Evolutionary conservation across 1,140 invertebrate species (phyloP).

Genomic region (Ceratosolen fusciceps): DNA sequence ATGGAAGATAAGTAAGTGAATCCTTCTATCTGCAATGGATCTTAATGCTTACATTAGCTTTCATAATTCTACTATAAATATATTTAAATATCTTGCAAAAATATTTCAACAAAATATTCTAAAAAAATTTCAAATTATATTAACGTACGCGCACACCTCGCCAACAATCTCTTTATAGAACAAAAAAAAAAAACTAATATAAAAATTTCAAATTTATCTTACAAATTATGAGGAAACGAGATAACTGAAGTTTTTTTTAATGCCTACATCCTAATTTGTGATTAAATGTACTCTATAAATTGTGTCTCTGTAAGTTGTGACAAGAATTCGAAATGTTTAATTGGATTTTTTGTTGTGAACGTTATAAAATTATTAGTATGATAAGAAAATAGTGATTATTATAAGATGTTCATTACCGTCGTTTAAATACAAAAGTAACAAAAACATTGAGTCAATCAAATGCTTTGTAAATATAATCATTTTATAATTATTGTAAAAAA

Average conservation of each 20-base stretch:
- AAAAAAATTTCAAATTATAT: slow-evolving; percentile 24
- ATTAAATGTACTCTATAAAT: neutral
- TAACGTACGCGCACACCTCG: neutral
- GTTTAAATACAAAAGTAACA: neutral
- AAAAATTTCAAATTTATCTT: neutral
- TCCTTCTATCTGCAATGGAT: neutral
- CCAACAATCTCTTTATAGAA: slow-evolving; percentile 1
- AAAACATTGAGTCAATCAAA: neutral
- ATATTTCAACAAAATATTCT: slow-evolving; percentile 33
- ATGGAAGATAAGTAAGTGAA: no score
- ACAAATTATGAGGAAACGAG: no score
- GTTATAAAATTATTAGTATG: slow-evolving; percentile 31
- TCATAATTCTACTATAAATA: no score
- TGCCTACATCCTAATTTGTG: neutral
- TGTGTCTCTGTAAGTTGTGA: no score
- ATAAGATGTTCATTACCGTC: slow-evolving; percentile 30
- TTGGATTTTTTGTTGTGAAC: neutral
- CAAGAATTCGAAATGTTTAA: slow-evolving; percentile 2
- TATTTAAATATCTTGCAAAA: neutral
- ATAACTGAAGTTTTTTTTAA: slow-evolving; percentile 24
- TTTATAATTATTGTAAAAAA: neutral
- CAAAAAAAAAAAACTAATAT: neutral
- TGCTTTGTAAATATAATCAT: slow-evolving; percentile 6
- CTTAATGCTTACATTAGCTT: neutral
- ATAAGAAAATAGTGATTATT: slow-evolving; percentile 29